phyloP scores from a whole-genome alignment of 1,140 invertebrate genomes.

The Trichonephila inaurata region DNA sequence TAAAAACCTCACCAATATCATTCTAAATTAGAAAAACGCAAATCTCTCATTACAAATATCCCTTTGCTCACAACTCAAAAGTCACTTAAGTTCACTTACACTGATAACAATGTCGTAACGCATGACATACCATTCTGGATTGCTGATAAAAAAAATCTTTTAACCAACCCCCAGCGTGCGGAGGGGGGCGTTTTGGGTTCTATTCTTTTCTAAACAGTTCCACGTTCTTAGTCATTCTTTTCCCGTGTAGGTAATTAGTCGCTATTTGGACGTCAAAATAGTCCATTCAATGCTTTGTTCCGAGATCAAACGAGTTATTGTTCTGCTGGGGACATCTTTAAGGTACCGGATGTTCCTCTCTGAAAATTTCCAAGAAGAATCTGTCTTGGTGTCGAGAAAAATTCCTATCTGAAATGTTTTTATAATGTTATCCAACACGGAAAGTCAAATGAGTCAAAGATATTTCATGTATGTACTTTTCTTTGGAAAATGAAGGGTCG shows the following conservation, averaged over 20 bases:
- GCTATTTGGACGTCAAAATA: conserved; percentile 15
- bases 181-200: not conserved
- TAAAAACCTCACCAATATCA: too few species aligned
- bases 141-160: conserved; percentile 9
- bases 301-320: conserved; percentile 38
- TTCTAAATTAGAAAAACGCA: not conserved
- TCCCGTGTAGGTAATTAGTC: conserved; percentile 29
- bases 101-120: conserved; percentile 39
- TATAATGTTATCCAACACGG: not conserved
- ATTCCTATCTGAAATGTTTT: not conserved
- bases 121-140: conserved; percentile 44
- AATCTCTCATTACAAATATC: not conserved
- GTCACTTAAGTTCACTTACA: not conserved
- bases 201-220: conserved; percentile 47
- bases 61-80: not conserved
- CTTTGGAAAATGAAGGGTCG: too few species aligned
- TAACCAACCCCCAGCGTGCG: conserved; percentile 1
- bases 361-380: not conserved
- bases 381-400: not conserved
- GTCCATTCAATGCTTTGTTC: conserved; percentile 36
- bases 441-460: not conserved
- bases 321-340: not conserved
- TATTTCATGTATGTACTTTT: not conserved
- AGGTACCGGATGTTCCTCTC: conserved; percentile 37
- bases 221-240: conserved; percentile 42